phyloP scores from a whole-genome alignment of 53 echinoderm and acorn worm species.

The Paelopatides confundens region DNA sequence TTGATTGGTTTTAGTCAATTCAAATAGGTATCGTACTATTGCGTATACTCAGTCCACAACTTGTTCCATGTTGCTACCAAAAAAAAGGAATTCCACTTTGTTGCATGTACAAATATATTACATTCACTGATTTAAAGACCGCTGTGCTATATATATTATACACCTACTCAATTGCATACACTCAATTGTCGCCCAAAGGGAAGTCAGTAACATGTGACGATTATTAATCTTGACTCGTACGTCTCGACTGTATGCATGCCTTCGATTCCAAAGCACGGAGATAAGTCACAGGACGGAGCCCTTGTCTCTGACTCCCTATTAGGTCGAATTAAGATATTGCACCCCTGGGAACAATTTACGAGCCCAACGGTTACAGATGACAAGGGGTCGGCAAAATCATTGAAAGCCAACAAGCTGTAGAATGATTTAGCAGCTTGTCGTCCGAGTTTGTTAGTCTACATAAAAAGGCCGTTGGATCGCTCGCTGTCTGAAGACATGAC shows the following conservation, averaged over 20 bases:
- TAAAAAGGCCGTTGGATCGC: no score
- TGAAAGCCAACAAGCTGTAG: neutral
- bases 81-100: no score
- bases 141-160: no score
- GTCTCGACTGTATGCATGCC: constrained; percentile 30
- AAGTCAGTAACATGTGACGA: neutral
- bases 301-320: constrained; percentile 35
- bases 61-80: no score
- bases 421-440: neutral
- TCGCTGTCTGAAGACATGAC: no score
- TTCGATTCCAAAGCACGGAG: neutral
- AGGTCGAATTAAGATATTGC: constrained; percentile 29
- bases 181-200: no score
- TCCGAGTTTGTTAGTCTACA: neutral
- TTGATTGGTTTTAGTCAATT: no score
- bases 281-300: neutral
- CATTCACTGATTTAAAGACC: no score
- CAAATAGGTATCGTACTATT: no score
- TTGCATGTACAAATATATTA: no score
- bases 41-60: no score
- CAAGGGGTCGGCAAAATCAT: constrained; percentile 8
- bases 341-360: constrained; percentile 49
- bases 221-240: neutral
- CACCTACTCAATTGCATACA: no score
- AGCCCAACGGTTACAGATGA: constrained; percentile 14